Conservation (phyloP, 2,797 vertebrate genomes). For the Iguana delicatissima region DNA sequence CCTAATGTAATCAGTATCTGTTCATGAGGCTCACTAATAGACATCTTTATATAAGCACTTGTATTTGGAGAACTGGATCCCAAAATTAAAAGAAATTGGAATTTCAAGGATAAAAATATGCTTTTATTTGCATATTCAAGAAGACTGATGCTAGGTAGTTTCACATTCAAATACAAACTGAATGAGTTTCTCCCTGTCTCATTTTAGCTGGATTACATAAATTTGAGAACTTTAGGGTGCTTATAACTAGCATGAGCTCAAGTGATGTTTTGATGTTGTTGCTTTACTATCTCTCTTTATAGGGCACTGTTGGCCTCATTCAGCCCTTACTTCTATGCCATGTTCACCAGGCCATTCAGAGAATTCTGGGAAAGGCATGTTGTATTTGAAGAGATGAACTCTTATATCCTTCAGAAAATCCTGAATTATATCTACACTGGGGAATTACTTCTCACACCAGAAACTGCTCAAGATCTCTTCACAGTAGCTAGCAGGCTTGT, state of each 20-base stretch:
- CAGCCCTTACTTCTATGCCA: slow-evolving; percentile 87
- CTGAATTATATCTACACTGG: slow-evolving; percentile 88
- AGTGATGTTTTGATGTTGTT: background rate
- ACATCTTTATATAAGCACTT: background rate
- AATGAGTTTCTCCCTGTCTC: background rate
- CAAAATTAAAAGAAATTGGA: background rate
- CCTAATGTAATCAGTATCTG: background rate
- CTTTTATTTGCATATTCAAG: background rate
- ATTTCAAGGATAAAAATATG: background rate
- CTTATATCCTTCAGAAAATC: slow-evolving; percentile 85
- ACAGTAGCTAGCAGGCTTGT: slow-evolving; percentile 86
- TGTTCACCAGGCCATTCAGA: slow-evolving; percentile 88
- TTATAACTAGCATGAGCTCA: background rate
- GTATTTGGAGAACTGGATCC: background rate
- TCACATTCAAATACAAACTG: background rate
- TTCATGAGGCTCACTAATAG: background rate
- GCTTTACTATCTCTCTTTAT: slow-evolving; percentile 31
- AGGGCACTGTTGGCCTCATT: slow-evolving; percentile 86
- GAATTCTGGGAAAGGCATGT: slow-evolving; percentile 88
- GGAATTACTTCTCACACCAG: slow-evolving; percentile 83
- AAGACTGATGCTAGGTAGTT: background rate
- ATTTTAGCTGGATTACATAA: background rate
- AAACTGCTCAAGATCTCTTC: slow-evolving; percentile 87
- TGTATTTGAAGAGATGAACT: slow-evolving; percentile 86
- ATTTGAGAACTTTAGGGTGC: background rate